phyloP scores from a whole-genome alignment of 2,113 vertebrate species.

The Hyla sarda region DNA sequence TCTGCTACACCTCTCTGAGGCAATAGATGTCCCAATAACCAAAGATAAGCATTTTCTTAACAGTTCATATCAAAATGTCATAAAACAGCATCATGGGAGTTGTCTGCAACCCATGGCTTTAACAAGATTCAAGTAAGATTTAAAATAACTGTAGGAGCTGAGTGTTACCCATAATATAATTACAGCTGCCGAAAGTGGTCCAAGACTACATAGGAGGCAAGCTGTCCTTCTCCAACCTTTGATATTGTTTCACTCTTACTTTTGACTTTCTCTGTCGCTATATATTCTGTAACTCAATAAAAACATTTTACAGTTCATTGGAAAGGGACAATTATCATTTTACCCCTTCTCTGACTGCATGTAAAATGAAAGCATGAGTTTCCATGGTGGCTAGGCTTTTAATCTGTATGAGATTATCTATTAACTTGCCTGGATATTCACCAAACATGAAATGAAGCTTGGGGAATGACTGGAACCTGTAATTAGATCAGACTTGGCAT shows the following conservation, averaged over 20 bases:
- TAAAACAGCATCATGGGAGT: no score
- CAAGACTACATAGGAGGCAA: background rate
- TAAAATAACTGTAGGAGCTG: no score
- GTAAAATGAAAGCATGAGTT: conserved; percentile 36
- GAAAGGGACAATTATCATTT: background rate
- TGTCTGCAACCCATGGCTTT: no score
- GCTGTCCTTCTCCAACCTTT: background rate
- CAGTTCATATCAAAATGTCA: no score
- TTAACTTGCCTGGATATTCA: conserved; percentile 49
- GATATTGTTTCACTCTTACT: background rate
- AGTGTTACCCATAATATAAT: no score
- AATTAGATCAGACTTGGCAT: conserved; percentile 49
- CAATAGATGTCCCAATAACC: no score
- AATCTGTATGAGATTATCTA: conserved; percentile 43
- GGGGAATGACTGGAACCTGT: conserved; percentile 48
- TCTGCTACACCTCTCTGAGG: no score
- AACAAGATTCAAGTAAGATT: no score
- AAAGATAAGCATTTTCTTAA: no score
- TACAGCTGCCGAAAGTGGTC: no score
- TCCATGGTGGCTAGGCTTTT: conserved; percentile 48
- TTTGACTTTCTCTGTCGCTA: background rate
- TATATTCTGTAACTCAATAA: background rate
- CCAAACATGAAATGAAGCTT: conserved; percentile 31
- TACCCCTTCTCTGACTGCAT: background rate
- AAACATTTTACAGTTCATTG: conserved; percentile 23